These are phyloP conservation scores for Ametastegia equiseti DNA, from an alignment of 2,888 invertebrate genomes.

Conservation along the genomic window DNA sequence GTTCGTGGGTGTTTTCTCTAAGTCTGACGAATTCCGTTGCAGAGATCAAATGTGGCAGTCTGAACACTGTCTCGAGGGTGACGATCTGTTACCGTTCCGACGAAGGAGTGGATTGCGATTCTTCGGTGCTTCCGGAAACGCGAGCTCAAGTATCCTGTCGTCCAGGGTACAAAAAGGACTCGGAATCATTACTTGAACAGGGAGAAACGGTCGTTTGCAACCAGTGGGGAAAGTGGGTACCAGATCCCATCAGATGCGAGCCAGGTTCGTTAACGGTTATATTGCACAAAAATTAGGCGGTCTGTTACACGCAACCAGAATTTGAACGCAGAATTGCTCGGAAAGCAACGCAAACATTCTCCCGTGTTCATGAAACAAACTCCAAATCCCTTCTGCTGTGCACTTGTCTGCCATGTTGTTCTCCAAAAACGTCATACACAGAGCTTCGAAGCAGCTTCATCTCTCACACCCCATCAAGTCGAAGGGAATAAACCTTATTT, in stretches of 20 bases:
- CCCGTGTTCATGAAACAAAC: no score
- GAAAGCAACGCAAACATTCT: neutral
- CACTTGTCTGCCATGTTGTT: no score
- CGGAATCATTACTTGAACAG: constrained; percentile 52
- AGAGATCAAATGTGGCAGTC: no score
- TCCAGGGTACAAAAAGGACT: constrained; percentile 60
- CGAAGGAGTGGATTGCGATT: constrained; percentile 56
- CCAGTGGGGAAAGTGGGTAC: constrained; percentile 67
- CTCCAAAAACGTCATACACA: no score
- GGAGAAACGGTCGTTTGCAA: constrained; percentile 64
- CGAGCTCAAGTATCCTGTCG: constrained; percentile 62
- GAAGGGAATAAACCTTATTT: no score
- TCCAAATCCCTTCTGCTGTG: no score
- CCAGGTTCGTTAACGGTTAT: constrained; percentile 66
- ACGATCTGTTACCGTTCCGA: neutral
- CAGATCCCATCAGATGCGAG: constrained; percentile 68
- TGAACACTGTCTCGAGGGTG: no score
- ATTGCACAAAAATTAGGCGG: constrained; percentile 3
- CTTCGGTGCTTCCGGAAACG: constrained; percentile 60
- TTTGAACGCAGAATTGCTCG: constrained; percentile 50
- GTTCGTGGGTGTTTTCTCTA: no score
- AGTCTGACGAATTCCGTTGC: no score
- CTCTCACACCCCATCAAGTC: no score
- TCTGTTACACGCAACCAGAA: neutral
- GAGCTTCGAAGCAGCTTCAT: no score